A percentile compares a stretch with the other conserved stretches of the same genome.
phyloP scores from a whole-genome alignment of 37 sponge, comb jelly and placozoan species.

The Bolinopsis microptera region DNA sequence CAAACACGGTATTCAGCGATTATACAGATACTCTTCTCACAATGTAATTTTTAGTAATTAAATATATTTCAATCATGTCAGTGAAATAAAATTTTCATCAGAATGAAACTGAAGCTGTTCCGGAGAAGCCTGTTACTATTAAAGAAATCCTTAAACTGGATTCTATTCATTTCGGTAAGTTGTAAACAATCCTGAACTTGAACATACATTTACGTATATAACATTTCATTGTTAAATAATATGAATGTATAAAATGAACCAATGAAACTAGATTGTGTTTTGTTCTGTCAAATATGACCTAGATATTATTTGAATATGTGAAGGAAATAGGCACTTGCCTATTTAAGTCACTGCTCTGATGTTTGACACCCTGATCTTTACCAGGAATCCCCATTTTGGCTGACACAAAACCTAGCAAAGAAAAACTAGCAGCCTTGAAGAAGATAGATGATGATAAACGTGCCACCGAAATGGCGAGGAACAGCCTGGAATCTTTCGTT shows the following conservation, averaged over 20 bases:
- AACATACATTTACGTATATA: too few relatives aligned
- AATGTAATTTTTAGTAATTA: neutral
- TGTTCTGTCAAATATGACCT: too few relatives aligned
- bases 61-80: neutral
- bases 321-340: too few relatives aligned
- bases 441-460: slow-evolving; percentile 41
- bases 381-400: slow-evolving; percentile 3
- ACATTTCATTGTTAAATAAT: too few relatives aligned
- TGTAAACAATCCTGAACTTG: too few relatives aligned
- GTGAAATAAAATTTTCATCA: too few relatives aligned
- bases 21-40: neutral
- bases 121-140: slow-evolving; percentile 49
- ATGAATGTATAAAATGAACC: too few relatives aligned
- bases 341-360: too few relatives aligned
- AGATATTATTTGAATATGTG: too few relatives aligned
- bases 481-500: slow-evolving; percentile 24
- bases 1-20: too few relatives aligned
- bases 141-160: neutral
- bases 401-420: neutral
- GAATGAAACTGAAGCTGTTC: slow-evolving; percentile 3
- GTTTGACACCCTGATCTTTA: neutral
- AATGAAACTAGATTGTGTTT: too few relatives aligned
- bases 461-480: slow-evolving; percentile 27
- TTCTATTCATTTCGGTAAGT: neutral
- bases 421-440: neutral